Base-by-base conservation (phyloP, 2,113 vertebrate genomes). In the Heterotis niloticus region DNA sequence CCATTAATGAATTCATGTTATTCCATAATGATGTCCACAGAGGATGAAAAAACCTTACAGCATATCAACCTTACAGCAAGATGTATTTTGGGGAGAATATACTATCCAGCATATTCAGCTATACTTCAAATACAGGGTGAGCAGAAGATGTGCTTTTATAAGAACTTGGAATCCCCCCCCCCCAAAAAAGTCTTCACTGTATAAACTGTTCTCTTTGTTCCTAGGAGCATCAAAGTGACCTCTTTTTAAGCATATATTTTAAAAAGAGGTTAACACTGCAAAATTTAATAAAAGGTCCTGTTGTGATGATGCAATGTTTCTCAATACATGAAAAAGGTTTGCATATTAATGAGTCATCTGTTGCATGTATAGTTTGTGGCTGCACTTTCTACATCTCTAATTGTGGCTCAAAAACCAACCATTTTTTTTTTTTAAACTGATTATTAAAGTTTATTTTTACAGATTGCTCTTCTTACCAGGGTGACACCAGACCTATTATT, bases 171-270 rank as follows among this genome's bases (percentile, higher is more conserved):
- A 5, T 72, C 34, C 20, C 34, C 26, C 26, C 29, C 68, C 51
- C 51, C 34, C 34, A 7, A 7, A 44, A 44, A 44, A 44, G 7
- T 44, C 34, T 4, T 44, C 34, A 44, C 34, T 7, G 7, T 44
- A 44, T 44, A 2, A 4, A 44, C 34, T 44, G 34, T 44, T 44
- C 34, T 44, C 34, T n/a, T n/a, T 44, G 34, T 44, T 44, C 34
- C 34, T 44, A 44, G 34, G 34, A 44, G 34, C 34, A 44, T 44
- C 34, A 44, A 44, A 52, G 44, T 51, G 10, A 52, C 10, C 34
- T 71, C 34, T n/a, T 71, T 71, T 71, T 24, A 51, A 52, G 52
- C 44, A 71, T 51, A 71, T n/a, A 10, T 71, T 71, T 70, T 70
- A 44, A 20, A 44, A 44, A n/a, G 20, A 20, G 20, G 44, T n/a